phyloP scores from a whole-genome alignment of 1,140 invertebrate species.

The Dendrolimus punctatus region DNA sequence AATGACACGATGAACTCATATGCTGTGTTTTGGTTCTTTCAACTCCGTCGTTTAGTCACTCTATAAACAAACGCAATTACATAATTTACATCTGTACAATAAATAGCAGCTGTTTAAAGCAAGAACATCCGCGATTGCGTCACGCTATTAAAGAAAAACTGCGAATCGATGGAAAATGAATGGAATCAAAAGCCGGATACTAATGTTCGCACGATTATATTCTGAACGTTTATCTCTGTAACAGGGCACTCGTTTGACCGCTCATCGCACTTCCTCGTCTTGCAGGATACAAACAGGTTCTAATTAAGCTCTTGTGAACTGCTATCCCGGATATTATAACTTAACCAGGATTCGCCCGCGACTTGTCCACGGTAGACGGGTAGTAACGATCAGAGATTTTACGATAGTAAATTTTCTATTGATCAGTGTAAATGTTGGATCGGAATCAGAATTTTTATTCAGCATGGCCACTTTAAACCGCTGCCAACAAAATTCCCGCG shows the following conservation, averaged over 20 bases:
- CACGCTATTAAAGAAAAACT: slow-evolving; percentile 50
- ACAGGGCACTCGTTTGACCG: slow-evolving; percentile 17
- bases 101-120: slow-evolving; percentile 7
- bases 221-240: slow-evolving; percentile 14
- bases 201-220: slow-evolving; percentile 52
- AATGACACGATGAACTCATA: too few relatives aligned
- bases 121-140: slow-evolving; percentile 51
- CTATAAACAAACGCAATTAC: slow-evolving; percentile 12
- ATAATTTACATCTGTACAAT: slow-evolving; percentile 18
- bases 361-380: slow-evolving; percentile 3
- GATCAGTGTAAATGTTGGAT: too few relatives aligned
- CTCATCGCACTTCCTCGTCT: slow-evolving; percentile 18
- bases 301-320: slow-evolving; percentile 18
- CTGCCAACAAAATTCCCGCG: too few relatives aligned
- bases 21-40: too few relatives aligned
- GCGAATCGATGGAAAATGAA: slow-evolving; percentile 42
- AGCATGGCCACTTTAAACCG: too few relatives aligned
- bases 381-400: too few relatives aligned
- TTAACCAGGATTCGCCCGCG: slow-evolving; percentile 27
- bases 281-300: slow-evolving; percentile 22
- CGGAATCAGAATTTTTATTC: too few relatives aligned
- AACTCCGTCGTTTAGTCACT: slow-evolving; percentile 7
- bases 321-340: slow-evolving; percentile 44
- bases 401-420: too few relatives aligned
- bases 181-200: slow-evolving; percentile 47